A percentile compares a stretch with the other conserved stretches of the same genome.
Evolutionary conservation across 2,113 vertebrate genomes (phyloP).

Genomic region (Oriolus oriolus): DNA sequence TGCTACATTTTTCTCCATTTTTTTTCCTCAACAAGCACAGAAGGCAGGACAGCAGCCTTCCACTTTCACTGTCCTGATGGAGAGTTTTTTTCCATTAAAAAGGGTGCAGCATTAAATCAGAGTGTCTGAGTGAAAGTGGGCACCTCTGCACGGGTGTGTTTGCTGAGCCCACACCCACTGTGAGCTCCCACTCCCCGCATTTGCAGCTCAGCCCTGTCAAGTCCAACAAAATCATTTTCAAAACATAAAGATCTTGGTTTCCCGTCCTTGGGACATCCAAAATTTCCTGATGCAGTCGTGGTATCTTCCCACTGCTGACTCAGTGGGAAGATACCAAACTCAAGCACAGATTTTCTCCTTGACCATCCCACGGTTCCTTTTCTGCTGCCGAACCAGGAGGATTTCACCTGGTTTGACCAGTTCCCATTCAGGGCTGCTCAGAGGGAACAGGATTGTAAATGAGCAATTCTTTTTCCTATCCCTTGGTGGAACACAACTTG

Average conservation of each 20-base stretch:
- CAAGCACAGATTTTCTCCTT: not conserved
- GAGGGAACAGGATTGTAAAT: not conserved
- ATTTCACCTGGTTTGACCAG: not conserved
- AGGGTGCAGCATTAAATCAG: not conserved
- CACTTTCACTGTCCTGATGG: not conserved
- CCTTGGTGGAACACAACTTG: not conserved
- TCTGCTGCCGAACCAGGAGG: not conserved
- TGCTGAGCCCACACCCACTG: not conserved
- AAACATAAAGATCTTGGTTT: not conserved
- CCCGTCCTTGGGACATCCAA: too few species aligned
- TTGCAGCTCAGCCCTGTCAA: not conserved
- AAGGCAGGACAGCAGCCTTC: not conserved
- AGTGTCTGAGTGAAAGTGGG: not conserved
- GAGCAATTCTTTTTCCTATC: not conserved
- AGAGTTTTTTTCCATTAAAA: not conserved
- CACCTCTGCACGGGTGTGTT: accelerated
- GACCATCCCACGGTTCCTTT: not conserved
- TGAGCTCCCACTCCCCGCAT: not conserved
- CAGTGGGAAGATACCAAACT: not conserved
- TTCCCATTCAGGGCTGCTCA: not conserved
- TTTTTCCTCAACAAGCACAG: not conserved
- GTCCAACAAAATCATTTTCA: not conserved
- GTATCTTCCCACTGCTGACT: not conserved
- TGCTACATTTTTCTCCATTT: not conserved
- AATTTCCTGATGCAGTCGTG: not conserved